Evolutionary conservation across 2,113 vertebrate genomes (phyloP).

Genomic region (Oreotrochilus melanogaster): DNA sequence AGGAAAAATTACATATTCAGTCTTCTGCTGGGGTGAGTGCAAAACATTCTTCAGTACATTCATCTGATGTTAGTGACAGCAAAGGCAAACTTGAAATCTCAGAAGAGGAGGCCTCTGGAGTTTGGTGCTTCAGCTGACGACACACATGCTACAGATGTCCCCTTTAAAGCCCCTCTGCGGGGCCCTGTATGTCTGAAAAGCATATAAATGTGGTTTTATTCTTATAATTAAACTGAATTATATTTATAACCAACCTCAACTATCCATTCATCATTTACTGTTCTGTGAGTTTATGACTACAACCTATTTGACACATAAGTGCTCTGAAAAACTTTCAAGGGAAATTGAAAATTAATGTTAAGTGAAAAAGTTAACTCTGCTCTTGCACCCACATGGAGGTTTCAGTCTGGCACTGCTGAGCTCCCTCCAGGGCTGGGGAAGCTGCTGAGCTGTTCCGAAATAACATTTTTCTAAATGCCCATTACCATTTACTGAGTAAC

Average conservation of each 20-base stretch:
- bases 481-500: background rate
- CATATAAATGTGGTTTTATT: background rate
- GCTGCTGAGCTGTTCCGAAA: background rate
- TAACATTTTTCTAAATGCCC: background rate
- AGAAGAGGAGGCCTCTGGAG: too few species aligned
- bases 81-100: background rate
- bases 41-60: rapidly evolving
- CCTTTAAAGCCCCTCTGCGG: background rate
- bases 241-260: background rate
- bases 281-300: background rate
- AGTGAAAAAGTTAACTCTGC: background rate
- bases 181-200: background rate
- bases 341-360: background rate
- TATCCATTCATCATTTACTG: background rate
- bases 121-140: background rate
- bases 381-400: background rate
- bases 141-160: background rate
- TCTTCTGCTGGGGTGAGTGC: background rate
- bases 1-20: background rate
- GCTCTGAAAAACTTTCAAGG: background rate
- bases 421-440: background rate
- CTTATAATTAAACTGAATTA: background rate
- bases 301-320: background rate
- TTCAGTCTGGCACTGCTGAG: background rate
- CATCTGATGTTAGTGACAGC: rapidly evolving